Evolutionary conservation across 2,797 vertebrate species (phyloP), one percentile per base, ranked within the genome.

Genomic region (Myotis myotis): DNA sequence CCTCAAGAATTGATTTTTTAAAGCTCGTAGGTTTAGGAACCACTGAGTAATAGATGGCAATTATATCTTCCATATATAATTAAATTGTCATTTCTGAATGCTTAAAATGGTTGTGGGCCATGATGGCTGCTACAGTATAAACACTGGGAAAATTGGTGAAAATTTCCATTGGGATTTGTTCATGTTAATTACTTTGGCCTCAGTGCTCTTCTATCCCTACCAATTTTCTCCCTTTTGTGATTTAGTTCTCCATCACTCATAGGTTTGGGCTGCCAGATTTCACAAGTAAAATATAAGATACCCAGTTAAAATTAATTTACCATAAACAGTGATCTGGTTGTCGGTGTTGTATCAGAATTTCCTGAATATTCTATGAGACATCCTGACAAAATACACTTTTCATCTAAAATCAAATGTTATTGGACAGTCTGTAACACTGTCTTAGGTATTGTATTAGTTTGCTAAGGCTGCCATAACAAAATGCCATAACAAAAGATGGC

Each of bases 41-140:
- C 49, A 82, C 23, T 86, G 51, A 82, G 15, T 88, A 72, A 71
- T 87, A 57, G 13, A 91, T 66, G 28, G 17, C 62, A 94, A 41
- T 83, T 71, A 86, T 62, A 71, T 19, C 15, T 95, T 93, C 41
- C 25, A 33, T 72, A 81, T 91, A 17, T 80, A 91, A 82, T 84
- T 80, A 84, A 86, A 80, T 28, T 74, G 13, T 74, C 64, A 83
- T 64, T 95, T 94, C 38, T 92, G 28, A 76, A 87, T 75, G 80
- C 6, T n/a, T 83, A 66, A 70, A 87, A 51, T 20, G 6, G 6
- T 55, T 51, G 30, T 53, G 36, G n/a, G 3, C 6, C 91, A 1
- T 47, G 16, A 33, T 23, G 55, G 25, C 55, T 83, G 19, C 20
- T n/a, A 19, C 1, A 44, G 41, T 70, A 57, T 6, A 33, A 16